Base-by-base conservation (phyloP, 2,888 invertebrate species). In the Tuberolachnus salignus region DNA sequence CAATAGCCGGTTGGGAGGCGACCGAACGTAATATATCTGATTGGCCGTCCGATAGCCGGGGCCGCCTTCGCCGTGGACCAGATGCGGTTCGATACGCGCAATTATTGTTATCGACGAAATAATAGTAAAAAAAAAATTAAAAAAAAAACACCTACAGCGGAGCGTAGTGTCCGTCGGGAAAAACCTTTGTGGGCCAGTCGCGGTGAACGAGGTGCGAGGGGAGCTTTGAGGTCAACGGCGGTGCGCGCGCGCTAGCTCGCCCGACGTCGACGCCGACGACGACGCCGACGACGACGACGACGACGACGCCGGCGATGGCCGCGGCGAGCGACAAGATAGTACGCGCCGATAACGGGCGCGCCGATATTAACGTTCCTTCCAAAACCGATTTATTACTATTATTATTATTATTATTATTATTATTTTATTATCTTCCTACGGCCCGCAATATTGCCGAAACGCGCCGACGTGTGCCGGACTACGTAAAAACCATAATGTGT, bases 71-170 rank as follows among this genome's bases (percentile, higher is more conserved):
- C 19, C 19, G 66, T 59, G 67, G 67, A 69, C 67, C 78, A 67
- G 78, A 78, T 78, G 78, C 67, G 67, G 69, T 78, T 75, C 75
- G 75, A 75, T 46, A 75, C 75, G 75, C 55, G 66, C 75, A 66
- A 75, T 75, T 66, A 66, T 75, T 46, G 75, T 66, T 75, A 75
- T 75, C 74, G 74, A 23, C 53, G 55, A 44, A 64, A 74, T 23
- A 14, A 21, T 11, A n/a, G 4, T 26, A 26, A 51, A 34, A 16
- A 57, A 26, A 55, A 14, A 55, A 26, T 23, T 26, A 16, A 4
- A 34, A n/a, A 23, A 51, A 63, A n/a, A 61, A 61, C 26, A 73
- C 49, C 49, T 51, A 21, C 53, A 42, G 19, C 53, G 42, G 16
- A 69, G 51, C n/a, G n/a, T n/a, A n/a, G n/a, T n/a, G n/a, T 69